Conservation (phyloP, 2,113 vertebrate genomes). For the Naja naja region DNA sequence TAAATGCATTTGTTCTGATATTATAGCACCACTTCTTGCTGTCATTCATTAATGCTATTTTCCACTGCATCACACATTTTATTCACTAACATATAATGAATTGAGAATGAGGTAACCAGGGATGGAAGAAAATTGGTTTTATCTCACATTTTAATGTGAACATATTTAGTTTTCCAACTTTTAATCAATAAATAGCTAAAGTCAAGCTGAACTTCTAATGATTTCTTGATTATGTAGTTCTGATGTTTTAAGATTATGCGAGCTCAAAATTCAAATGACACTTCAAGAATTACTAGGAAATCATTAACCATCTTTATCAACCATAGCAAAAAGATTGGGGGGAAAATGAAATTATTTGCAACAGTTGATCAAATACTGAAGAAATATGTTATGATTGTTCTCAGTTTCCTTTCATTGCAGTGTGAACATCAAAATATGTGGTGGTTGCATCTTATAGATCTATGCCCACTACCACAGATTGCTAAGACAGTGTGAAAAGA, state of each 20-base stretch:
- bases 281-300: background rate
- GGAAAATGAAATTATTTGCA: background rate
- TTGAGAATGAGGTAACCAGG: background rate
- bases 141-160: background rate
- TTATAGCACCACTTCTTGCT: background rate
- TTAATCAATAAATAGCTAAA: background rate
- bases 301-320: background rate
- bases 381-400: background rate
- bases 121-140: background rate
- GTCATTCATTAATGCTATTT: slow-evolving; percentile 12
- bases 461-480: slow-evolving; percentile 13
- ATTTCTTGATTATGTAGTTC: background rate
- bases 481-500: background rate
- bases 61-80: slow-evolving; percentile 32
- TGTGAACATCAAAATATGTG: slow-evolving; percentile 16
- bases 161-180: background rate
- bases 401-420: slow-evolving; percentile 27
- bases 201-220: background rate
- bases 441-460: background rate
- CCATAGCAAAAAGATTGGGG: background rate
- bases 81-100: slow-evolving; percentile 24
- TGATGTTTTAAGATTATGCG: background rate
- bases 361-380: background rate
- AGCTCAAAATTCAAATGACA: background rate
- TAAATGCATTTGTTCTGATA: background rate